Evolutionary conservation across 2,113 vertebrate genomes (phyloP).

Genomic region (Menura novaehollandiae): DNA sequence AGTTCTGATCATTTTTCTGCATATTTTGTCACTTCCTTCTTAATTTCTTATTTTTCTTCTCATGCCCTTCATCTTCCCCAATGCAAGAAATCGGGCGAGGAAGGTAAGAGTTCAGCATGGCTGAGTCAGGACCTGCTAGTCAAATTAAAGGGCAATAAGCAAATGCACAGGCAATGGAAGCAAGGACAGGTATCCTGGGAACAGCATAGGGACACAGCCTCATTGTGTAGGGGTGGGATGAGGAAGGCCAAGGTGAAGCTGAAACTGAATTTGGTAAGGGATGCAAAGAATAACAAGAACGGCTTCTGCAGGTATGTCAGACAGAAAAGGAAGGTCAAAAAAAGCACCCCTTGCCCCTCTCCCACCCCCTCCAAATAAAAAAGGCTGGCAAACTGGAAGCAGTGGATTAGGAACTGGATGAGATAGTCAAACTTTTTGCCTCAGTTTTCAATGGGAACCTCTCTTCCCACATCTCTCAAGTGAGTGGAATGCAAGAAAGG

Average conservation of each 20-base stretch:
- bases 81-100: not conserved
- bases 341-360: not conserved
- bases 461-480: not conserved
- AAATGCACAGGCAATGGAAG: not conserved
- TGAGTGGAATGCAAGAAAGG: not conserved
- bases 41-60: not conserved
- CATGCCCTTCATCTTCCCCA: not conserved
- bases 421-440: not conserved
- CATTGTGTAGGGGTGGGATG: rapidly evolving
- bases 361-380: rapidly evolving
- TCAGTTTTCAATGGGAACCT: not conserved
- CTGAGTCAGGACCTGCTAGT: not conserved
- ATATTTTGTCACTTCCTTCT: not conserved
- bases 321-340: not conserved
- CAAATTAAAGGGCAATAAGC: not conserved
- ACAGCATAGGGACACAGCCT: rapidly evolving
- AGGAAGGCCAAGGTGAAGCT: not conserved
- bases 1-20: not conserved
- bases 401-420: not conserved
- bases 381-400: not conserved
- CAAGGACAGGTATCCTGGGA: not conserved
- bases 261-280: not conserved
- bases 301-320: not conserved
- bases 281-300: not conserved
- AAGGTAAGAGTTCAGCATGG: not conserved